These are phyloP conservation scores for Heteropelma amictum DNA, from an alignment of 2,888 invertebrate species.

Conservation along the genomic window DNA sequence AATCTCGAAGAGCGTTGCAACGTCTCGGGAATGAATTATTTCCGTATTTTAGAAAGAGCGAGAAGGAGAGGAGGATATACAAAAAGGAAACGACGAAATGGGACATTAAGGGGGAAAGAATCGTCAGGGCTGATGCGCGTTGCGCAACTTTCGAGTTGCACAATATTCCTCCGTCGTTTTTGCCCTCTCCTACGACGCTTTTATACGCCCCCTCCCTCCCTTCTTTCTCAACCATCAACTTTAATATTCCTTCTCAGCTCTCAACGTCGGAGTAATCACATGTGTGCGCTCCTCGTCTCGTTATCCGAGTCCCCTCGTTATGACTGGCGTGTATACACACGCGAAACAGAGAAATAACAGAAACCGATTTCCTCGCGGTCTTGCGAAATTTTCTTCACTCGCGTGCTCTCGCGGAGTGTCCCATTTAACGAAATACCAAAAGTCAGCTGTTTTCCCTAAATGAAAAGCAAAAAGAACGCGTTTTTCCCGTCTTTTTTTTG, in stretches of 20 bases:
- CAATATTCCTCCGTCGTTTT: constrained; percentile 16
- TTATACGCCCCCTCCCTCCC: background rate
- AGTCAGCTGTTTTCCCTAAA: too few species aligned
- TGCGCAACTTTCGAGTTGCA: constrained; percentile 57
- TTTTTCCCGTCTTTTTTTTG: too few species aligned
- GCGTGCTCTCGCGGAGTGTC: background rate
- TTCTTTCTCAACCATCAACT: background rate
- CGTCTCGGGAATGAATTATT: constrained; percentile 4
- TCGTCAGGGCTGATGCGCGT: constrained; percentile 41
- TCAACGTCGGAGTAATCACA: background rate
- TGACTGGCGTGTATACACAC: background rate
- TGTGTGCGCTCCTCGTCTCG: background rate
- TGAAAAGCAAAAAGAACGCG: too few species aligned
- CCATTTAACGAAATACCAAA: background rate
- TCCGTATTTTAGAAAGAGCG: background rate
- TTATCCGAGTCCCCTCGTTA: constrained; percentile 32
- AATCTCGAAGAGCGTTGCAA: background rate
- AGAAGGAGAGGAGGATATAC: background rate
- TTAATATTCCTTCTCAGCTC: constrained; percentile 19
- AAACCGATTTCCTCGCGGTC: background rate
- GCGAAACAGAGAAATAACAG: constrained; percentile 10
- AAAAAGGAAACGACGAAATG: constrained; percentile 11
- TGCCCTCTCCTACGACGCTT: constrained; percentile 1
- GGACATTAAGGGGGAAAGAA: constrained; percentile 22
- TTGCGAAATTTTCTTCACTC: background rate